Percentiles rank a stretch among this genome's conserved stretches.
Conservation (phyloP, 1,140 invertebrate genomes). For the Drosophila tani region DNA sequence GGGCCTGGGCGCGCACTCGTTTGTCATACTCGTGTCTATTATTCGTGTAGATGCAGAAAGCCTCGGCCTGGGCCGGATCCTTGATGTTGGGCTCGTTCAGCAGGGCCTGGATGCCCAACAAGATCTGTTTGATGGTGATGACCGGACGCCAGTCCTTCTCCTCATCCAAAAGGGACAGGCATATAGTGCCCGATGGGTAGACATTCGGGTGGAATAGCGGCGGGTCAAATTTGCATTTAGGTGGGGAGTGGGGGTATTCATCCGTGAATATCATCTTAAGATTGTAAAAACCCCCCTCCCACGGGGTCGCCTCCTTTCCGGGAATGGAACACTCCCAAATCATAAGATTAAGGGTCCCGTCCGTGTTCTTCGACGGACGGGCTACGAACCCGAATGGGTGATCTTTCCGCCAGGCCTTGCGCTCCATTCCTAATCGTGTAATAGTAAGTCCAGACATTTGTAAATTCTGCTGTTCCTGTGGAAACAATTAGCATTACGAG, state of each 20-base stretch:
- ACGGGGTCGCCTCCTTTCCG: conserved; percentile 98
- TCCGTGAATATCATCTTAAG: conserved; percentile 99
- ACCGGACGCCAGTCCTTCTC: conserved; percentile 99
- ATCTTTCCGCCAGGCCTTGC: conserved; percentile 99
- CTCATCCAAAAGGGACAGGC: conserved; percentile 98
- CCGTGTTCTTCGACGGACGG: conserved; percentile 95
- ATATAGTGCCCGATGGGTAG: conserved; percentile 99
- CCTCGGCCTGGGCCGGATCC: conserved; percentile 99
- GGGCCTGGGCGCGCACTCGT: conserved; percentile 97
- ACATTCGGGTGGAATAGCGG: conserved; percentile 99
- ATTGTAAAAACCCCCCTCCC: conserved; percentile 99
- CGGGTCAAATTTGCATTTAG: conserved; percentile 99
- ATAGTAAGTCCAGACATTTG: conserved; percentile 98
- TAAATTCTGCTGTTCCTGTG: conserved; percentile 14
- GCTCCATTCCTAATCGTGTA: conserved; percentile 97
- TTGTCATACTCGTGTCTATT: conserved; percentile 99
- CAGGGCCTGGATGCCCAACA: conserved; percentile 99
- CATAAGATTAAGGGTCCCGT: conserved; percentile 98
- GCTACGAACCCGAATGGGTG: conserved; percentile 95
- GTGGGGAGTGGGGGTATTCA: conserved; percentile 99
- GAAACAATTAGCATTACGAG: no score
- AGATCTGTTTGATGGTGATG: conserved; percentile 99
- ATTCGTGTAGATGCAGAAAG: conserved; percentile 99
- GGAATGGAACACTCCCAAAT: conserved; percentile 99
- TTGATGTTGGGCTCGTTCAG: conserved; percentile 99